Evolutionary conservation across 1,140 invertebrate species (phyloP).

Genomic region (Berghia stephanieae): DNA sequence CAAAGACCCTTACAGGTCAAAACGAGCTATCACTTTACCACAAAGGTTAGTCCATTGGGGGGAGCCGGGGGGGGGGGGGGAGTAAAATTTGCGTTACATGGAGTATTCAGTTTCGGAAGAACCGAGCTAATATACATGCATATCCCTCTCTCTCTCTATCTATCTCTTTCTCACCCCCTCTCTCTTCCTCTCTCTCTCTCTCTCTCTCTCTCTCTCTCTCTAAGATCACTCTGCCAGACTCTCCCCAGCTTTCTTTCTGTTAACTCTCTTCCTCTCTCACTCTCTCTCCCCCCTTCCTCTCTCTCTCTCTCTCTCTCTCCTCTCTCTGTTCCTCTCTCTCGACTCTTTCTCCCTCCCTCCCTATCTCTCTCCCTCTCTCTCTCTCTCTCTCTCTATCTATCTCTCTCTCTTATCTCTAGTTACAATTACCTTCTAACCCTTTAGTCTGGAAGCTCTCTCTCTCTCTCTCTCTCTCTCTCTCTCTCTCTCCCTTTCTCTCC

Average conservation of each 20-base stretch:
- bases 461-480: neutral
- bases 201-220: neutral
- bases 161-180: no score
- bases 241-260: neutral
- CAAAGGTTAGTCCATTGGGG: no score
- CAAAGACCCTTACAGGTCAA: no score
- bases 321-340: neutral
- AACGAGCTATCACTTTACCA: no score
- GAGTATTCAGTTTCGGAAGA: no score
- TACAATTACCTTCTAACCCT: no score
- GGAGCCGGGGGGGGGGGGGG: no score
- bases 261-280: neutral
- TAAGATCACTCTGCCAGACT: neutral
- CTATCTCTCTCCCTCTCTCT: neutral
- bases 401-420: constrained; percentile 10
- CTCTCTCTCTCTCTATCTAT: neutral
- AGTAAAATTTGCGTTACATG: no score
- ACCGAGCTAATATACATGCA: no score
- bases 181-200: neutral
- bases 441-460: no score
- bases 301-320: neutral
- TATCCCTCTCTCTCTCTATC: neutral
- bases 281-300: neutral
- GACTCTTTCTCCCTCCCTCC: neutral
- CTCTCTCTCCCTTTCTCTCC: neutral